Evolutionary conservation across 1,140 invertebrate species (phyloP), one percentile per base, ranked within the genome.

Genomic region (Leptoteleia sp.): DNA sequence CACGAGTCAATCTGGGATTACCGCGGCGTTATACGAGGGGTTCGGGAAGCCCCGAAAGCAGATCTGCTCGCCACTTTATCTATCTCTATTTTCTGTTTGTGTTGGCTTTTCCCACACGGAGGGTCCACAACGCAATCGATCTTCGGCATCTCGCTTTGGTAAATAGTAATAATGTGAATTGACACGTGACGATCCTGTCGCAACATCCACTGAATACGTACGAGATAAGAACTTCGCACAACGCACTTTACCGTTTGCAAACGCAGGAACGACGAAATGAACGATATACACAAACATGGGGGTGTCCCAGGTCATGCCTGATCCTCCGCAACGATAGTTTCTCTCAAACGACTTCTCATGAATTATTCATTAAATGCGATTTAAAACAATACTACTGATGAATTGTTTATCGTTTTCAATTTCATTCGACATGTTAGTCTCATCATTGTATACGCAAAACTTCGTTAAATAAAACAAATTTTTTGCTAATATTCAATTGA

Each of bases 1-100:
- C 87, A 89, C 87, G 87, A 89, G 88, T 89, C 86, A 89, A 89
- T 89, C 88, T 85, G 79, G 87, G 88, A 89, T 89, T 89, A 89
- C 68, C 64, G 78, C 43, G 59, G 48, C 33, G 73, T 72, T 61
- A 80, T 48, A 59, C 59, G 62, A 81, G 70, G 64, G 57, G n/a
- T n/a, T 70, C 35, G 40, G 12, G 33, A 68, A 70, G 65, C 72
- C 67, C 70, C 75, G 38, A 68, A 78, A 65, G 47, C 76, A 62
- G 55, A 73, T 79, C 43, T 45, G 50, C 54, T 76, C 62, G 84
- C 67, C 83, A 86, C 85, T 88, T 89, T 89, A 89, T 89, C 84
- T 88, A 88, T 88, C 85, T 89, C 84, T 82, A 88, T 84, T 89
- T 88, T 87, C 79, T 87, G 85, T 88, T 89, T 89, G 85, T 81